Evolutionary conservation across 2,113 vertebrate species (phyloP).

Genomic region (Garra rufa): DNA sequence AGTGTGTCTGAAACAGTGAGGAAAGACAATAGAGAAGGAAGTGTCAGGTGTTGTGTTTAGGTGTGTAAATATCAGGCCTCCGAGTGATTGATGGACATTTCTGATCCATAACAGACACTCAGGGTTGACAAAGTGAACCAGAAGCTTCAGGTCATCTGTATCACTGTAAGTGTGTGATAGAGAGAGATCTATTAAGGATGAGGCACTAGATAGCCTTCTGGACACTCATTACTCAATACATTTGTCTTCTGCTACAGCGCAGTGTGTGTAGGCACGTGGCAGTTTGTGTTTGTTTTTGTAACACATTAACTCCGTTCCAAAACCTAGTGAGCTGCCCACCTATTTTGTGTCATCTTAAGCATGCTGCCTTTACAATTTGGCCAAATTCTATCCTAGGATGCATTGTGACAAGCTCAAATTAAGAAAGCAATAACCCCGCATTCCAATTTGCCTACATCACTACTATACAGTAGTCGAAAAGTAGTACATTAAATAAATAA

Average conservation of each 20-base stretch:
- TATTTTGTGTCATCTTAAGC: not conserved
- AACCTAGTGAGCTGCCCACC: not conserved
- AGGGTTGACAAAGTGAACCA: conserved; percentile 13
- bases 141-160: conserved; percentile 13
- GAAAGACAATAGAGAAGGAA: not conserved
- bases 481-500: not conserved
- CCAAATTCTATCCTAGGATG: not conserved
- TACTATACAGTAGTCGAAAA: not conserved
- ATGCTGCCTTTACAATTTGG: not conserved
- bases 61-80: conserved; percentile 12
- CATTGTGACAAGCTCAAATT: not conserved
- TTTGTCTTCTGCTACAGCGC: not conserved
- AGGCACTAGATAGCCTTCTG: conserved; percentile 7
- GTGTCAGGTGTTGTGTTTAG: conserved; percentile 1
- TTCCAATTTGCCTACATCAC: not conserved
- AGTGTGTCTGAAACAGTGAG: not conserved
- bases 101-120: conserved; percentile 11
- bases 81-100: conserved; percentile 1
- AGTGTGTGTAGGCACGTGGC: conserved; percentile 7
- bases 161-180: not conserved
- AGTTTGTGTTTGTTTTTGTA: conserved; percentile 12
- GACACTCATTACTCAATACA: conserved; percentile 27
- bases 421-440: not conserved
- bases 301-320: conserved; percentile 4
- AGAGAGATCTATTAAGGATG: conserved; percentile 13